phyloP scores from a whole-genome alignment of 2,888 invertebrate genomes.

The Aporophyla lueneburgensis region DNA sequence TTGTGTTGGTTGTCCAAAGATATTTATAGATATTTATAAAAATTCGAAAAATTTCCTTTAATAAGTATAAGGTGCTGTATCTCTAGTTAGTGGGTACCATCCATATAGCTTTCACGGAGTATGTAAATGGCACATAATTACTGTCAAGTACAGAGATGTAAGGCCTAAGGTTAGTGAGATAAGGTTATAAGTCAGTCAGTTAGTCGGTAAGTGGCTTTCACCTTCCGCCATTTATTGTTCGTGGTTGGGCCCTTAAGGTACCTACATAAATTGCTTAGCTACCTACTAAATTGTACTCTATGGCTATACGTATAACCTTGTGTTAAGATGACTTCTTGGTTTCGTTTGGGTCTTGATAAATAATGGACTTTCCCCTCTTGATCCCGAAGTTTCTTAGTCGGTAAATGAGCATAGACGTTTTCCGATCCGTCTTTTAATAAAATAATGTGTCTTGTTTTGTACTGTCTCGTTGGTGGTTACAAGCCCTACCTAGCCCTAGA shows the following conservation, averaged over 20 bases:
- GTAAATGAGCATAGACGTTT: not conserved
- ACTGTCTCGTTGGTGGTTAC: not conserved
- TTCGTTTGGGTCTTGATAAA: slow-evolving; percentile 20
- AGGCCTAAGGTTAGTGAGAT: slow-evolving; percentile 68
- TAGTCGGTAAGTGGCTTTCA: slow-evolving; percentile 76
- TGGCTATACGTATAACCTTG: slow-evolving; percentile 39
- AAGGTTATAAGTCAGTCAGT: slow-evolving; percentile 76
- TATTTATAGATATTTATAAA: no score
- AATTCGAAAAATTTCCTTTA: not conserved
- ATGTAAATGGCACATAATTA: slow-evolving; percentile 44
- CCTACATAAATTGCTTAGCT: slow-evolving; percentile 71
- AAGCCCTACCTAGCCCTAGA: no score
- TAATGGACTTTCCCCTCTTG: not conserved
- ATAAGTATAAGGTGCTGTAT: not conserved
- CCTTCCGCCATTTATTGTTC: slow-evolving; percentile 74
- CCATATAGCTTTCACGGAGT: not conserved
- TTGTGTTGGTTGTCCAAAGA: no score
- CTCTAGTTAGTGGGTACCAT: not conserved
- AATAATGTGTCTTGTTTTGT: not conserved
- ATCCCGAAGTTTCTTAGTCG: not conserved
- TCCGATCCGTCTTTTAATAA: not conserved
- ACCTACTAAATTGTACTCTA: slow-evolving; percentile 55
- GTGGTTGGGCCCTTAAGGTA: slow-evolving; percentile 72
- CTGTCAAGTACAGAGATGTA: slow-evolving; percentile 66
- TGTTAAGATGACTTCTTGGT: slow-evolving; percentile 37